Base-by-base conservation (phyloP, 2,888 invertebrate species). In the Ptilodon capucinus region DNA sequence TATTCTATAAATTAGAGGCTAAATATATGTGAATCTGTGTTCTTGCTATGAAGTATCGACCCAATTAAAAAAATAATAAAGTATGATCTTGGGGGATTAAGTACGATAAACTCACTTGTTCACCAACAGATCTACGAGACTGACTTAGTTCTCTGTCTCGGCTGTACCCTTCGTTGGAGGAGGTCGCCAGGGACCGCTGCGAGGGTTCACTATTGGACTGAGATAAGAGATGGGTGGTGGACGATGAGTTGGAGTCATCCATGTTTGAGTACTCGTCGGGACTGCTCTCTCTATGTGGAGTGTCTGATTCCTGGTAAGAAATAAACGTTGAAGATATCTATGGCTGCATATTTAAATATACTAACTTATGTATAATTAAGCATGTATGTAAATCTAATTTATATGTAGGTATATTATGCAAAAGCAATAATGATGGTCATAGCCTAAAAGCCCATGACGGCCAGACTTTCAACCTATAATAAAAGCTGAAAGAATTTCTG, bases 211-310 rank as follows among this genome's bases (percentile, higher is more conserved):
- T 86, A 48, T 75, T 68, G 0, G 88, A 83, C 46, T 86, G 88
- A 1, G 88, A 85, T 1, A 88, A 76, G 1, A 88, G 76, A n/a
- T 86, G 90, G 4, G 86, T 84, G 0, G 86, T 86, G 0, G 88
- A 86, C 0, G 87, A 86, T 0, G 87, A 89, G 64, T 84, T 84
- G 0, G 88, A 85, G 55, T 87, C 87, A 30, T 86, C 90, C 0
- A 86, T 79, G 58, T 84, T 87, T 17, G 89, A 89, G 52, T 68
- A 84, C 23, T 88, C 88, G 28, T 90, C 89, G 0, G 86, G 82
- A 51, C 89, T 89, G 52, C 88, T 89, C 11, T 88, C 89, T 40
- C 89, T 78, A 51, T 87, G 87, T 16, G 81, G 83, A 0, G 83
- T 86, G 46, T 89, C 90, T 0, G 86, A 91, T 68, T 90, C 89